Conservation (phyloP, 2,888 invertebrate species). For the Xestia rhomboidea region DNA sequence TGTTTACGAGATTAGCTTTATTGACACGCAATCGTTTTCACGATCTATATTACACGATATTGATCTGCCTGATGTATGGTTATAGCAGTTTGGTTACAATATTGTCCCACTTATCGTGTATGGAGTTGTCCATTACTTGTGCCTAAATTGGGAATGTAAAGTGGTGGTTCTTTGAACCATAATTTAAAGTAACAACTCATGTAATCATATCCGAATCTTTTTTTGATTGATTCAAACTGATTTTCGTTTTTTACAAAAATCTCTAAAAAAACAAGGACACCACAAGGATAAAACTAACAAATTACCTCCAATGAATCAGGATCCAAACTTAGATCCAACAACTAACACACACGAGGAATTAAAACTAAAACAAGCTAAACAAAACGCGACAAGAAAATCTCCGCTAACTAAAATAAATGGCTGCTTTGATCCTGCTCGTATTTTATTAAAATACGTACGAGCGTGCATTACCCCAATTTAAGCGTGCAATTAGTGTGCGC, state of each 20-base stretch:
- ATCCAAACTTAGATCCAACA: constrained; percentile 8
- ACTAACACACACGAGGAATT: constrained; percentile 30
- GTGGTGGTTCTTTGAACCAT: not conserved
- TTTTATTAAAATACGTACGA: constrained; percentile 87
- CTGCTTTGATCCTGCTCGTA: constrained; percentile 84
- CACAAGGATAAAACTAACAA: not conserved
- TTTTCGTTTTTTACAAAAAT: not conserved
- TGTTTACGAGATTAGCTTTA: constrained; percentile 72
- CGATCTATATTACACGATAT: constrained; percentile 55
- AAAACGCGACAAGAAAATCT: constrained; percentile 77
- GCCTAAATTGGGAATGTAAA: constrained; percentile 8
- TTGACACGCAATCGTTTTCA: constrained; percentile 75
- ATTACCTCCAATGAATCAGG: constrained; percentile 19
- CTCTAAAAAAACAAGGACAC: no score
- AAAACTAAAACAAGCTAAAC: constrained; percentile 61
- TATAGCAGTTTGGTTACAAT: constrained; percentile 29
- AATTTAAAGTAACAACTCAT: constrained; percentile 1
- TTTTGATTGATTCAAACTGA: not conserved
- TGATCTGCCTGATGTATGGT: constrained; percentile 49
- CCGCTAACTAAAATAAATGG: constrained; percentile 87
- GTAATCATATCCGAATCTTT: not conserved
- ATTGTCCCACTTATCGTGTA: constrained; percentile 38
- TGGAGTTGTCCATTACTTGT: constrained; percentile 22
- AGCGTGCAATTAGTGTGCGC: constrained; percentile 87
- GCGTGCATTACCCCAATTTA: constrained; percentile 89